Base-by-base conservation (phyloP, 2,113 vertebrate genomes). In the Bubalus kerabau region DNA sequence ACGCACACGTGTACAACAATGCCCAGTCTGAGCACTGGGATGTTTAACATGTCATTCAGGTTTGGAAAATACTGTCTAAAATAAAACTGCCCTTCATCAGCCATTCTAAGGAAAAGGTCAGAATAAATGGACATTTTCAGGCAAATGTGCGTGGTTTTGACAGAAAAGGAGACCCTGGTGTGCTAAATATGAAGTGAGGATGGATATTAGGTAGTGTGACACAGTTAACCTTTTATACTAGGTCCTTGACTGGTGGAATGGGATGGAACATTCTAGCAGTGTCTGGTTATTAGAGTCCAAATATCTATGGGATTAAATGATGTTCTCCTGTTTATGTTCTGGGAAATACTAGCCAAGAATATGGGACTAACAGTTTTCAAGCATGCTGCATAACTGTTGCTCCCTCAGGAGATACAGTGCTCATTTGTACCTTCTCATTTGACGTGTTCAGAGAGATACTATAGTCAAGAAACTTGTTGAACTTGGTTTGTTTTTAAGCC, bases 181-280 rank as follows among this genome's bases (percentile, higher is more conserved):
- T 23, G 48, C 50, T 54, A 83, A 24, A 54, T 52, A 52, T 83
- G 81, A 56, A 54, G 32, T 83, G 32, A n/a, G 50, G 32, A 56
- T 83, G 21, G 50, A 23, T n/a, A 83, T 24, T 54, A 56, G 81
- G 19, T 15, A 36, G 52, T 36, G 19, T 13, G n/a, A 52, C n/a
- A 36, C 52, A 56, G 50, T 56, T 54, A 56, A 56, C 52, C 32
- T 56, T 54, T 54, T 52, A 26, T 26, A 56, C 7, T 23, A 83
- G n/a, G 54, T 26, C 21, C 52, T 83, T 2, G 0, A 60, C 43
- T 19, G 7, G 8, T 67, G 50, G 19, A 71, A 62, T 11, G 62
- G 78, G 28, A n/a, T 91, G 24, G 60, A 94, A 48, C 40, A 76
- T 95, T 94, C 43, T 91, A 60, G 62, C 78, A 67, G 36, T 7